Evolutionary conservation across 64 coral and sea anemone species (phyloP).

Genomic region (Porites lutea): DNA sequence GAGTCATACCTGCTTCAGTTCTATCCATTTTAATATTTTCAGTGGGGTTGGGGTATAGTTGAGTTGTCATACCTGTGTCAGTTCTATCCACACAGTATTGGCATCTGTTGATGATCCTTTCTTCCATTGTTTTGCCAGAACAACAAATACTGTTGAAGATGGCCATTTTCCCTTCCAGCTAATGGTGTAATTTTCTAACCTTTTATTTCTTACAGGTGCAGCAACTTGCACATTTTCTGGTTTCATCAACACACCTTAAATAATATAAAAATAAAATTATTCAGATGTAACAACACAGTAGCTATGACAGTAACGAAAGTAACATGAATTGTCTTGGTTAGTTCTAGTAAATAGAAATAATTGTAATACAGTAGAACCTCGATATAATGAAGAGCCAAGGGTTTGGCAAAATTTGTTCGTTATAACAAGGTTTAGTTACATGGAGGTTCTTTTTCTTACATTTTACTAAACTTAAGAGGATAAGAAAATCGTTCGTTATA

Average conservation of each 20-base stretch:
- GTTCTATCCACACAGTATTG: not conserved
- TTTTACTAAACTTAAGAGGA: no score
- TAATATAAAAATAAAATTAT: not conserved
- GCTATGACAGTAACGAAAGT: not conserved
- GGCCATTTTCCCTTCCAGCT: slow-evolving; percentile 8
- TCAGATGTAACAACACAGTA: not conserved
- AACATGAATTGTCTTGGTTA: not conserved
- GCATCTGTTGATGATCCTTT: not conserved
- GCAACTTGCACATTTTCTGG: not conserved
- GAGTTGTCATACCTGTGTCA: not conserved
- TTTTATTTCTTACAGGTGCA: not conserved
- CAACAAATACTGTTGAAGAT: not conserved
- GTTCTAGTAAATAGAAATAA: no score
- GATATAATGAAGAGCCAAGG: no score
- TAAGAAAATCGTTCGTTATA: no score
- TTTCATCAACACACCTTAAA: not conserved
- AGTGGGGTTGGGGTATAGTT: not conserved
- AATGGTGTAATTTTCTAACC: not conserved
- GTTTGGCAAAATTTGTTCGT: no score
- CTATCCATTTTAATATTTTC: no score
- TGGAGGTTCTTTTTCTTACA: no score
- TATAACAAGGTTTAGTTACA: no score
- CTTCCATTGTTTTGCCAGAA: not conserved
- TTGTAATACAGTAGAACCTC: no score
- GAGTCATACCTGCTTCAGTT: no score